These are phyloP conservation scores for Poecilia picta DNA, from an alignment of 2,797 vertebrate genomes.

Conservation along the genomic window DNA sequence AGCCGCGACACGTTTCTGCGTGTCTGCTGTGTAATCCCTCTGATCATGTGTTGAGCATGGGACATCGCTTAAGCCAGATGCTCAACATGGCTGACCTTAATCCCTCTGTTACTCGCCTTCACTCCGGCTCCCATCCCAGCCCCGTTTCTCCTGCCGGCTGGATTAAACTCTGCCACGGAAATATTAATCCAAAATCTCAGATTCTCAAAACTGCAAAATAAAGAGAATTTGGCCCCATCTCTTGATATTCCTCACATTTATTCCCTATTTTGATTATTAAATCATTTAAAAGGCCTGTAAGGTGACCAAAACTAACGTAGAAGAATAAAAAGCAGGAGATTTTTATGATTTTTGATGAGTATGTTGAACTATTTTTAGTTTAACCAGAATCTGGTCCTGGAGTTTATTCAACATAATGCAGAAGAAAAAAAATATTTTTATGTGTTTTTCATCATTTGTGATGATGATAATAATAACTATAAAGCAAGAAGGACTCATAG, in stretches of 20 bases:
- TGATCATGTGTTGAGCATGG: slow-evolving; percentile 52
- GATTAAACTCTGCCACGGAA: slow-evolving; percentile 66
- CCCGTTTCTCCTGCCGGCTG: slow-evolving; percentile 55
- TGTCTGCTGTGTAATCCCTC: slow-evolving; percentile 63
- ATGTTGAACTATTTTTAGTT: background rate
- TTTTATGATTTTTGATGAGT: background rate
- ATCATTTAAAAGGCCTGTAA: background rate
- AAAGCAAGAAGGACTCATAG: background rate
- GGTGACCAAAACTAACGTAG: background rate
- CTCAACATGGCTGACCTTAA: slow-evolving; percentile 83
- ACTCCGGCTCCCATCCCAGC: slow-evolving; percentile 39
- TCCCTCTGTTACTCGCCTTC: slow-evolving; percentile 73
- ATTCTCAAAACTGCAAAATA: slow-evolving; percentile 54
- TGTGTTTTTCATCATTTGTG: background rate
- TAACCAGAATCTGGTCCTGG: background rate
- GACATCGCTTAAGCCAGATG: slow-evolving; percentile 73
- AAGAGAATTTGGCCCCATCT: slow-evolving; percentile 34
- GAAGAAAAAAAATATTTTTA: background rate
- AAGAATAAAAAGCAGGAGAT: background rate
- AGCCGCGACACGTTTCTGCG: slow-evolving; percentile 39
- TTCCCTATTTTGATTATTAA: background rate
- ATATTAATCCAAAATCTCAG: slow-evolving; percentile 72
- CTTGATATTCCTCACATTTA: slow-evolving; percentile 7
- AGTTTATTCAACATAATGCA: background rate
- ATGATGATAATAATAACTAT: background rate